Conservation (phyloP, 2,888 invertebrate genomes). For the Elysia crispata region DNA sequence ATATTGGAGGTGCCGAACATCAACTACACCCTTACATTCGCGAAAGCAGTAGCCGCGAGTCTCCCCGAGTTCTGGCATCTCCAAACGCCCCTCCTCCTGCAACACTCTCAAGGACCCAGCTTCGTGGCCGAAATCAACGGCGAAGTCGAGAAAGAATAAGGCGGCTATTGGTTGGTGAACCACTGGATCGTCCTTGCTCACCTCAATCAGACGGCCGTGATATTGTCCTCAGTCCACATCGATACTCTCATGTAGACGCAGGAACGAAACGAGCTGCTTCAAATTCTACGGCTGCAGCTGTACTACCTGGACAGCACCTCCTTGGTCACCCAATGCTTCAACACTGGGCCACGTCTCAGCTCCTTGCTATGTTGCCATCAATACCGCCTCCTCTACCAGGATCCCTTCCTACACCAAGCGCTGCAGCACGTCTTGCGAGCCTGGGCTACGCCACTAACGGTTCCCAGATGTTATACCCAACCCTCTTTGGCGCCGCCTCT, state of each 20-base stretch:
- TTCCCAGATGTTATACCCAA: background rate
- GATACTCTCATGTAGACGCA: background rate
- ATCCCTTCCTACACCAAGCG: constrained; percentile 13
- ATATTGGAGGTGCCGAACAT: background rate
- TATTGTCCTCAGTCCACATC: background rate
- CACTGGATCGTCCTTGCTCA: constrained; percentile 15
- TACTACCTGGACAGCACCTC: background rate
- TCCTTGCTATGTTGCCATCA: constrained; percentile 38
- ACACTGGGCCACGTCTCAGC: constrained; percentile 38
- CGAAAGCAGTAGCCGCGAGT: constrained; percentile 30
- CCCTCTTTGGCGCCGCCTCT: background rate
- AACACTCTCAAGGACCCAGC: background rate
- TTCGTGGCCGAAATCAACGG: background rate
- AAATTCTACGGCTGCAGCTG: background rate
- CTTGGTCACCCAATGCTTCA: too few species aligned
- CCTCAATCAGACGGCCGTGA: background rate
- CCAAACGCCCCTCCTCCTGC: background rate
- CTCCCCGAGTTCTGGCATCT: constrained; percentile 2
- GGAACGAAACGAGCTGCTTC: background rate
- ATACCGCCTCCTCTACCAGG: constrained; percentile 29
- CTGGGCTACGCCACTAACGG: constrained; percentile 40
- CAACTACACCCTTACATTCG: constrained; percentile 21
- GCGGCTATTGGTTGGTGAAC: constrained; percentile 26
- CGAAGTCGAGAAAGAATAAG: constrained; percentile 30
- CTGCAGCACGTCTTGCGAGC: constrained; percentile 2